Evolutionary conservation across 1,140 invertebrate genomes (phyloP), one percentile per base, ranked within the genome.

Genomic region (Drosophila kurseongensis): DNA sequence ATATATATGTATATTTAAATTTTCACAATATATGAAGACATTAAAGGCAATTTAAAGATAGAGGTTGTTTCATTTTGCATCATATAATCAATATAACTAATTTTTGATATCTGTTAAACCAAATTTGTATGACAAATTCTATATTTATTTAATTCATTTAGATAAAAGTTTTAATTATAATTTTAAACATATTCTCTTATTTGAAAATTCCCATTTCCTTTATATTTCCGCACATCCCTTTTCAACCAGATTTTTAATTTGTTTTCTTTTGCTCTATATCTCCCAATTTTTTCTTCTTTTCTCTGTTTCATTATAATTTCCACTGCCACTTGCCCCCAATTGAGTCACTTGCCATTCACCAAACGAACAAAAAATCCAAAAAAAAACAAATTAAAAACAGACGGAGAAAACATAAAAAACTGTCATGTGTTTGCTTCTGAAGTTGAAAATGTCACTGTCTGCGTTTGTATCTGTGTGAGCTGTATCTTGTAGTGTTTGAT

Each of bases 401-500:
- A 48, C 16, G 59, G 35, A 71, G 38, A 68, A 71, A 57, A 65
- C 45, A 65, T 52, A 57, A 58, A 55, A 75, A 67, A 75, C 63
- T 75, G 72, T 75, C 72, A 75, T 75, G 72, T 75, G 60, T 55
- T 66, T 54, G 44, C 47, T 18, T 74, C 59, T 75, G 51, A 55
- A 36, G 48, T 63, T 29, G 27, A 29, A 66, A 42, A 42, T 57
- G 55, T n/a, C 47, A 14, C 47, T 32, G 47, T 32, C 27, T 14
- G 27, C 12, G n/a, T 71, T 18, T 54, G 63, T 57, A 29, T 61
- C 36, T 56, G 18, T 55, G 36, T 35, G 16, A 50, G 36, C 35
- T 55, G 36, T 57, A 40, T 42, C 52, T 69, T 71, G 51, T 71
- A 60, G 62, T 80, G 75, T 88, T 88, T 86, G 83, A 88, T 86